phyloP scores from a whole-genome alignment of 2,113 vertebrate genomes.

The Hippoglossus stenolepis region DNA sequence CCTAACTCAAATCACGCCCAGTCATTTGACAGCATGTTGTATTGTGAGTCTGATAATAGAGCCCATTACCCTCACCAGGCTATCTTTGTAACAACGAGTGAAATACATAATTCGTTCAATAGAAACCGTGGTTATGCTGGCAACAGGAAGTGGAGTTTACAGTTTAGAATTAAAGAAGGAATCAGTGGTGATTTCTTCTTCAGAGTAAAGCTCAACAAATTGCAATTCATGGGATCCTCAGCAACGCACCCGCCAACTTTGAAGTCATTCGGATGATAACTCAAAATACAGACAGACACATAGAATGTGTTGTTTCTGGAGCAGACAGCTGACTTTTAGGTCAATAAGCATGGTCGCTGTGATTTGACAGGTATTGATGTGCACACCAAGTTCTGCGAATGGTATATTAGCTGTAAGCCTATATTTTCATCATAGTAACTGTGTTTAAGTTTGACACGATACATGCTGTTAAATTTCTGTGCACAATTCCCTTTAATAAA shows the following conservation, averaged over 20 bases:
- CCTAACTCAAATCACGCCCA: neutral
- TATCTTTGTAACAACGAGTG: no score
- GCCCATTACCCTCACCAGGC: neutral
- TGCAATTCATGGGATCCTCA: no score
- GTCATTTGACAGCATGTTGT: neutral
- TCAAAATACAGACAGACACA: no score
- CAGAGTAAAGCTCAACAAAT: no score
- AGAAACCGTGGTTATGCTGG: neutral
- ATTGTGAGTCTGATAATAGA: neutral
- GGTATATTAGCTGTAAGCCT: slow-evolving; percentile 12
- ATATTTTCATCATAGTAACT: slow-evolving; percentile 42
- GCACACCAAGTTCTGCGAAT: slow-evolving; percentile 20
- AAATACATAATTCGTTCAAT: no score
- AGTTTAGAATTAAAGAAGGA: neutral
- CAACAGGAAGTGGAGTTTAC: neutral
- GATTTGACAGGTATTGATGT: slow-evolving; percentile 9
- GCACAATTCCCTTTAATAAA: slow-evolving; percentile 74
- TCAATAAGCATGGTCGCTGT: no score
- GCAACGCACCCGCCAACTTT: no score
- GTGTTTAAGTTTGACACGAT: slow-evolving; percentile 37
- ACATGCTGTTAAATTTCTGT: slow-evolving; percentile 38
- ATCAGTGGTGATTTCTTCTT: no score
- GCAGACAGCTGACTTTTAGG: no score
- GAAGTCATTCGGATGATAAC: no score
- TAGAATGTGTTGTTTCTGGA: no score